A percentile compares a stretch with the other conserved stretches of the same genome.
Conservation (phyloP, 2,888 invertebrate species). For the Nemoura dubitans region DNA sequence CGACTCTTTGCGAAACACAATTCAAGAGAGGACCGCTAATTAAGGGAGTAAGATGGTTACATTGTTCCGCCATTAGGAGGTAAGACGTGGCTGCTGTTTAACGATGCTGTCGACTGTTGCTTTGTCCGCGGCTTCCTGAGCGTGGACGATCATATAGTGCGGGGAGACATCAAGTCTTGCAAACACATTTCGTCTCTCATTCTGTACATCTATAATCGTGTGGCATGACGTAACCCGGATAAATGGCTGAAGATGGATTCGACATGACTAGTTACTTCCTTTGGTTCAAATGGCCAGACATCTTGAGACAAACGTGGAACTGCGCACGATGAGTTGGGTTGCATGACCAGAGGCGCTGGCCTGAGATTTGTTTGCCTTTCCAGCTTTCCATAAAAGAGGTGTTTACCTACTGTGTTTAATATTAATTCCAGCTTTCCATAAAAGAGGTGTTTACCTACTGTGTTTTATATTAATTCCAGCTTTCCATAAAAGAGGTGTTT, state of each 20-base stretch:
- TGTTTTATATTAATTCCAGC: too few species aligned
- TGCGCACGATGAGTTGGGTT: too few species aligned
- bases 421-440: too few species aligned
- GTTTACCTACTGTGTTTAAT: too few species aligned
- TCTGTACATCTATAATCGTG: background rate
- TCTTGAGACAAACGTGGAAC: too few species aligned
- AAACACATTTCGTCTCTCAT: background rate
- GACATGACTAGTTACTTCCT: too few species aligned
- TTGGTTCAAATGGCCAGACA: too few species aligned
- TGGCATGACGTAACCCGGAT: background rate
- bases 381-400: too few species aligned
- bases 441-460: too few species aligned
- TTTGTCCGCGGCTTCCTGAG: background rate
- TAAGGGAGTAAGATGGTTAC: slow-evolving; percentile 32
- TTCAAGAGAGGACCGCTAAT: slow-evolving; percentile 44
- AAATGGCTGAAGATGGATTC: background rate
- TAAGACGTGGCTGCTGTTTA: slow-evolving; percentile 1
- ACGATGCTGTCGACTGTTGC: background rate
- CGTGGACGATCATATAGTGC: background rate
- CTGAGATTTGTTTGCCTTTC: too few species aligned
- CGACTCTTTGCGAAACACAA: slow-evolving; percentile 41
- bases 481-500: too few species aligned
- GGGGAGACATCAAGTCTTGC: background rate
- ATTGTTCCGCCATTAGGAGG: slow-evolving; percentile 32
- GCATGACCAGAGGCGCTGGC: too few species aligned